Base-by-base conservation (phyloP, 2,888 invertebrate species). In the Drosophila testacea region DNA sequence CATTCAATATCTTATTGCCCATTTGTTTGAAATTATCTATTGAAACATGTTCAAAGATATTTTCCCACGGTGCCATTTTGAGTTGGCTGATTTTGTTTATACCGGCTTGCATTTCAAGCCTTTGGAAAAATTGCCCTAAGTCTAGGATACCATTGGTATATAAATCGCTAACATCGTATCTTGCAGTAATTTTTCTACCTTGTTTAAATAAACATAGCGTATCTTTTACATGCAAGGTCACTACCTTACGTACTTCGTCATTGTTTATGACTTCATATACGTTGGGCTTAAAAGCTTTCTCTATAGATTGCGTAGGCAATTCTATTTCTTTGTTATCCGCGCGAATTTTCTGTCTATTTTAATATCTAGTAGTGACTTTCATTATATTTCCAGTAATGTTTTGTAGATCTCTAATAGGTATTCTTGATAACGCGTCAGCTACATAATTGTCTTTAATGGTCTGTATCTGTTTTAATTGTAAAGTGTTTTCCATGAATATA, bases 401-500 rank as follows among this genome's bases (percentile, higher is more conserved):
- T 54, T 54, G 13, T 41, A 30, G 6, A 4, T 41, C 41, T 30
- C 41, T 9, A 11, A 55, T 55, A 16, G 63, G 55, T 41, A 63
- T 48, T 16, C 63, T 41, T 32, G 55, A 48, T n/a, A 62, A 36
- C n/a, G 55, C 63, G 36, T 55, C 48, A 0, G 63, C 59, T 13
- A 52, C 59, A 27, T 9, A 22, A 39, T 50, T 50, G 7, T 50
- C 41, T 41, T 59, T 60, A 16, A 16, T 1, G 50, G 50, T 34
- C 36, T 46, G 27, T 27, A 28, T 50, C 44, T 28, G 9, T 32
- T 42, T 32, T 41, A 0, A 39, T 13, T 13, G 11, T 4, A 3
- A 51, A 51, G 11, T 51, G 51, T 38, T 4, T 38, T 7, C 51
- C 51, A 27, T 38, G 38, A 4, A 50, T 36, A 50, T 50, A 50